phyloP scores from a whole-genome alignment of 2,113 vertebrate species.

The Origma solitaria region DNA sequence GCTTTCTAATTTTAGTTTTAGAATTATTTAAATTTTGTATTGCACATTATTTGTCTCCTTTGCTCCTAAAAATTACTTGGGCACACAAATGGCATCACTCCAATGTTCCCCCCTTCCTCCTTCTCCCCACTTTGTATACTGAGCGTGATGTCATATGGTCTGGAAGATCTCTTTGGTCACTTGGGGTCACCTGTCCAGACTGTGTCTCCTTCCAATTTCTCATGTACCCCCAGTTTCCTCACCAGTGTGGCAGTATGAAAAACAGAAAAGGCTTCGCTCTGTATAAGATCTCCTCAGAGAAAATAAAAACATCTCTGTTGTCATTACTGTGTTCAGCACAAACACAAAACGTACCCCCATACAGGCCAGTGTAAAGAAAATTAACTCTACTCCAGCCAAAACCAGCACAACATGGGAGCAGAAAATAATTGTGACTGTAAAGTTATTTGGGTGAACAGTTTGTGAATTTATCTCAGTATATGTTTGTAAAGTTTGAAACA shows the following conservation, averaged over 20 bases:
- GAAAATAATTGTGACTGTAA: neutral
- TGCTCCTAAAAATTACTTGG: neutral
- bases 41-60: neutral
- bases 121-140: neutral
- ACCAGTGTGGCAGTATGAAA: neutral
- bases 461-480: neutral
- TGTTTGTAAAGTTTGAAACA: neutral
- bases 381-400: neutral
- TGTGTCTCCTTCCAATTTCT: neutral
- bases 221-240: too few relatives aligned
- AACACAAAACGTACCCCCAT: neutral
- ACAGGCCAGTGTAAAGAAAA: neutral
- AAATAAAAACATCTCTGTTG: neutral
- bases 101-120: neutral
- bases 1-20: neutral
- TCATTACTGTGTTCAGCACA: neutral
- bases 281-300: neutral
- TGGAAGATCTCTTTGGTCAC: neutral
- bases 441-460: neutral
- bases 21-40: neutral
- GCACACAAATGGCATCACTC: neutral
- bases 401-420: neutral
- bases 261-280: neutral
- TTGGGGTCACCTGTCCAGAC: neutral
- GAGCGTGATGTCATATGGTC: too few relatives aligned